These are phyloP conservation scores for Urechis unicinctus DNA, from an alignment of 2,888 invertebrate species.

Conservation along the genomic window DNA sequence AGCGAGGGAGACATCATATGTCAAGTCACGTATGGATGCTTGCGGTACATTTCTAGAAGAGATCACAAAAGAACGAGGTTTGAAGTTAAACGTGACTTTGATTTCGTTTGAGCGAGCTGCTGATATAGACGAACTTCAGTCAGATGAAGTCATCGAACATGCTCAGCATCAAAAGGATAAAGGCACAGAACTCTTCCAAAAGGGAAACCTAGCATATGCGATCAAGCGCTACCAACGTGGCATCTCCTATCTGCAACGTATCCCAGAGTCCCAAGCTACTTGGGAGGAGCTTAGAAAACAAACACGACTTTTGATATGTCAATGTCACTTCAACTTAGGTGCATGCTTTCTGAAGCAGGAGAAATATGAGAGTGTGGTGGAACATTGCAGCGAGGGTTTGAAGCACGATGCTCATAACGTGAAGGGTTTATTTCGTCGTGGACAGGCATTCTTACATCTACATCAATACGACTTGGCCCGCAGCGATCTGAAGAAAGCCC, in stretches of 20 bases:
- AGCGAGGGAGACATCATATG: conserved; percentile 17
- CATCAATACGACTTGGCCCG: conserved; percentile 16
- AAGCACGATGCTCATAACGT: conserved; percentile 67
- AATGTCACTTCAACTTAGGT: conserved; percentile 20
- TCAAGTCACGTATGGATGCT: conserved; percentile 17
- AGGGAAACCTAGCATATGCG: conserved; percentile 14
- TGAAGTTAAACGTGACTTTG: conserved; percentile 19
- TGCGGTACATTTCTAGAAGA: conserved; percentile 3
- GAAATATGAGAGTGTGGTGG: conserved; percentile 64
- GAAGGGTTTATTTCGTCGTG: conserved; percentile 81
- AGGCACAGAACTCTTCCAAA: conserved; percentile 19
- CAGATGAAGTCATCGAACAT: conserved; percentile 20
- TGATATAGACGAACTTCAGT: conserved; percentile 16
- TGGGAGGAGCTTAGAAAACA: conserved; percentile 5
- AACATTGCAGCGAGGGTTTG: conserved; percentile 69
- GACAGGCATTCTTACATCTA: conserved; percentile 54
- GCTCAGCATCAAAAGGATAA: conserved; percentile 23
- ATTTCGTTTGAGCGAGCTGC: conserved; percentile 17
- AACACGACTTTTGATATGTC: conserved; percentile 10
- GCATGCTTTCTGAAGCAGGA: conserved; percentile 58
- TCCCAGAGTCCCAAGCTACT: conserved; percentile 3
- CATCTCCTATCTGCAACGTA: conserved; percentile 9
- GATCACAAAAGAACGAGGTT: conserved; percentile 4
- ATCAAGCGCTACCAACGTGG: conserved; percentile 16
- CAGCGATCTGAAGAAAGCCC: conserved; percentile 14